Conservation (phyloP, 1,140 invertebrate genomes). For the Chionoecetes opilio region DNA sequence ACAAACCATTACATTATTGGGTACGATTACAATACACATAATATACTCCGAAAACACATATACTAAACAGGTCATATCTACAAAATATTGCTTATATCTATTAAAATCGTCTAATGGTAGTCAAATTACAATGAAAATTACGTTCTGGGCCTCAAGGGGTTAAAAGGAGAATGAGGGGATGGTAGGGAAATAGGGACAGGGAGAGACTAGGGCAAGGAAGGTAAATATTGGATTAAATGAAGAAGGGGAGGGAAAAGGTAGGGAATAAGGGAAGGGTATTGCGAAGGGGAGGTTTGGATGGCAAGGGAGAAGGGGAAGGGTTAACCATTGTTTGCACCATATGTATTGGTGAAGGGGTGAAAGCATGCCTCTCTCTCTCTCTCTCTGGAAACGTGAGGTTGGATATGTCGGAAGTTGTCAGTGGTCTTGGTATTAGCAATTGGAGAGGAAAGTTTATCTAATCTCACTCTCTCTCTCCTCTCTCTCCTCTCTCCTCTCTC, state of each 20-base stretch:
- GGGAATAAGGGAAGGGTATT: neutral
- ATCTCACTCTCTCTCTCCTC: neutral
- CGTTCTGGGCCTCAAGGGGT: too few relatives aligned
- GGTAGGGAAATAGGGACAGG: neutral
- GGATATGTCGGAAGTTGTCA: neutral
- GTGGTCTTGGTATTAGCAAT: neutral
- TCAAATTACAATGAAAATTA: too few relatives aligned
- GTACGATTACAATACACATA: too few relatives aligned
- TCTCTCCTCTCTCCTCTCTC: neutral
- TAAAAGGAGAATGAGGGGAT: neutral
- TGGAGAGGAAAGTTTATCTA: neutral
- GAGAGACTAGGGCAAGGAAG: too few relatives aligned
- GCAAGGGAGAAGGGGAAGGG: too few relatives aligned
- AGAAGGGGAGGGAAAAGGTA: neutral
- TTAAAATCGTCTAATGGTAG: too few relatives aligned
- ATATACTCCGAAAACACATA: too few relatives aligned
- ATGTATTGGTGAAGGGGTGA: neutral
- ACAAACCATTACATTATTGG: too few relatives aligned
- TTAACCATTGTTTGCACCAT: too few relatives aligned
- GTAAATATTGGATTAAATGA: neutral
- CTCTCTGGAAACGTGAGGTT: neutral
- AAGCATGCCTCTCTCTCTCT: neutral
- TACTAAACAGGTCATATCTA: too few relatives aligned
- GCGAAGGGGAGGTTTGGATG: conserved; percentile 15
- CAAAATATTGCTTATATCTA: too few relatives aligned